These are phyloP conservation scores for Mactra quadrangularis DNA, from an alignment of 1,140 invertebrate genomes.

Conservation along the genomic window DNA sequence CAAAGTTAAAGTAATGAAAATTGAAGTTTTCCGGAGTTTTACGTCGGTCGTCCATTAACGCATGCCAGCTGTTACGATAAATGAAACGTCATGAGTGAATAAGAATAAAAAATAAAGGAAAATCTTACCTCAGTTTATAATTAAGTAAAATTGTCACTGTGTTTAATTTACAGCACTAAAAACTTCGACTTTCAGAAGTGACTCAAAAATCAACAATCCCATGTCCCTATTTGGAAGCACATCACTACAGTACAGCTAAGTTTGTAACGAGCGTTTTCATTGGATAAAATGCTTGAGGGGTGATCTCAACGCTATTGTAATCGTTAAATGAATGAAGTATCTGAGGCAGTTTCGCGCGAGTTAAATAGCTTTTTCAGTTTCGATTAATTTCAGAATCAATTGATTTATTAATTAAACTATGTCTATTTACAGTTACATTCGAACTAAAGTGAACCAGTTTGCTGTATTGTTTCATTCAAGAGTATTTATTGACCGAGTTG, in stretches of 20 bases:
- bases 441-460: too few species aligned
- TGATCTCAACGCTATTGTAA: background rate
- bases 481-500: too few species aligned
- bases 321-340: background rate
- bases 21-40: background rate
- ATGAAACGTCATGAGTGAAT: background rate
- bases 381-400: too few species aligned
- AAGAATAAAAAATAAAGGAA: background rate
- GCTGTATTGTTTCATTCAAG: too few species aligned
- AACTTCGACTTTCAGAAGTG: slow-evolving; percentile 54
- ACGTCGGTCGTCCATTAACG: background rate
- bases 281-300: slow-evolving; percentile 54
- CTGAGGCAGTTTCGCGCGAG: too few species aligned
- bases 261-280: slow-evolving; percentile 67
- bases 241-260: slow-evolving; percentile 55
- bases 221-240: slow-evolving; percentile 77
- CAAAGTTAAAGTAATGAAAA: slow-evolving; percentile 22
- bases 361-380: too few species aligned
- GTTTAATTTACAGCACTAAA: slow-evolving; percentile 13
- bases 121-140: background rate
- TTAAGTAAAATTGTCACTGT: slow-evolving; percentile 4
- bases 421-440: too few species aligned
- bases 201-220: slow-evolving; percentile 67
- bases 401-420: too few species aligned
- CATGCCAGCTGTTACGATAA: slow-evolving; percentile 16